phyloP scores from a whole-genome alignment of 2,113 vertebrate genomes.

The Ranitomeya imitator region DNA sequence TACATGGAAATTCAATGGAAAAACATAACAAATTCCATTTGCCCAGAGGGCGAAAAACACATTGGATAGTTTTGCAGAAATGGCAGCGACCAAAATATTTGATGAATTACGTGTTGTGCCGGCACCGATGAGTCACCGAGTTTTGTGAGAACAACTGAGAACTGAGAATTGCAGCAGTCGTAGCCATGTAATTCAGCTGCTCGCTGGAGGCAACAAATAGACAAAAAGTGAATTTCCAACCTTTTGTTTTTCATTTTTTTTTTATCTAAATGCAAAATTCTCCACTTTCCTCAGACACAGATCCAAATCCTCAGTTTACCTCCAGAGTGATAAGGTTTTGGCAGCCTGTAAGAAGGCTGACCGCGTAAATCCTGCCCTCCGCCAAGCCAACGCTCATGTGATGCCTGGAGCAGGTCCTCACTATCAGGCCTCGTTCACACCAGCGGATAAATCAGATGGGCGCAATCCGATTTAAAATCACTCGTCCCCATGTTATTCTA shows the following conservation, averaged over 20 bases:
- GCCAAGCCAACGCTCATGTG: no score
- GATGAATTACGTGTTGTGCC: neutral
- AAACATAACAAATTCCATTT: neutral
- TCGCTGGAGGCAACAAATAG: neutral
- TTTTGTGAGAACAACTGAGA: neutral
- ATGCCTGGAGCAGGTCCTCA: no score
- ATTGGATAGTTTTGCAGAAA: neutral
- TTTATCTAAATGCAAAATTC: neutral
- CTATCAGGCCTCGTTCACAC: no score
- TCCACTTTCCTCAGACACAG: neutral
- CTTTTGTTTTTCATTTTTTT: neutral
- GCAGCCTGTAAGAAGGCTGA: neutral
- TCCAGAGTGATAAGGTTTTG: neutral
- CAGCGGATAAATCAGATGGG: no score
- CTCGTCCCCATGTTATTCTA: no score
- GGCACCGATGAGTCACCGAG: neutral
- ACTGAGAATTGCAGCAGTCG: neutral
- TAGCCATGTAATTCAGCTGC: neutral
- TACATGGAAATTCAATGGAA: neutral
- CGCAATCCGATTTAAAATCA: no score
- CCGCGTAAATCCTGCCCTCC: no score
- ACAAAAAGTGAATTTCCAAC: slow-evolving; percentile 13
- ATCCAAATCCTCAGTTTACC: no score
- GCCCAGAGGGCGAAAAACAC: neutral
- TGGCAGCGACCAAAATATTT: neutral